phyloP scores from a whole-genome alignment of 2,113 vertebrate species.

The Lathamus discolor region DNA sequence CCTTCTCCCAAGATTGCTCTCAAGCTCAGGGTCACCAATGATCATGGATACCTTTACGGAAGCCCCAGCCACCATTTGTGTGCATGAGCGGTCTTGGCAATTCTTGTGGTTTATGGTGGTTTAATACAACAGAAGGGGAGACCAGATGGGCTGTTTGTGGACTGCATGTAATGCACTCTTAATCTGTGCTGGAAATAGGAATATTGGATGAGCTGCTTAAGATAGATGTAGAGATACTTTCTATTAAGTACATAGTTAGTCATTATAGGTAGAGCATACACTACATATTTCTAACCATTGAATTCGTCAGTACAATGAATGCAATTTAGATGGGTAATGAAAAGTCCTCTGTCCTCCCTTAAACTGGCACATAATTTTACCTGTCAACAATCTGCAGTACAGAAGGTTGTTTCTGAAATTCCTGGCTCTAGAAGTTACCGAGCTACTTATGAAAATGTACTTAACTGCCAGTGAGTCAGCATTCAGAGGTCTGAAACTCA shows the following conservation, averaged over 20 bases:
- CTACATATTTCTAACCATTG: background rate
- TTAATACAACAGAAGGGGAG: background rate
- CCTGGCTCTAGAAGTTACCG: slow-evolving; percentile 12
- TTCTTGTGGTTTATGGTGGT: background rate
- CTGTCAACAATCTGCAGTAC: slow-evolving; percentile 3
- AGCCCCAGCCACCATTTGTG: rapidly evolving
- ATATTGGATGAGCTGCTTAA: background rate
- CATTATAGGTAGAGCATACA: background rate
- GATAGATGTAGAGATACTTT: background rate
- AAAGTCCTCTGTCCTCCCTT: background rate
- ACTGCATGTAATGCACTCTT: background rate
- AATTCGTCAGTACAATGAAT: background rate
- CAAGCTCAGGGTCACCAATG: background rate
- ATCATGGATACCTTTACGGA: background rate
- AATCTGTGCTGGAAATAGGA: background rate
- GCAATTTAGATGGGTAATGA: background rate
- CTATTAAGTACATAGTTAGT: background rate
- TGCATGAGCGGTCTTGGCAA: background rate
- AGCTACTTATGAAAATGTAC: slow-evolving; percentile 5
- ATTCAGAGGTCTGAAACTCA: slow-evolving; percentile 41
- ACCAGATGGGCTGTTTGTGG: background rate
- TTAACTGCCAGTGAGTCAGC: slow-evolving; percentile 60
- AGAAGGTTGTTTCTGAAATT: slow-evolving; percentile 43
- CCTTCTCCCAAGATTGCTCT: background rate
- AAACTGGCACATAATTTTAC: slow-evolving; percentile 1